These are phyloP conservation scores for Tipula unca DNA, from an alignment of 2,888 invertebrate species.

Conservation along the genomic window DNA sequence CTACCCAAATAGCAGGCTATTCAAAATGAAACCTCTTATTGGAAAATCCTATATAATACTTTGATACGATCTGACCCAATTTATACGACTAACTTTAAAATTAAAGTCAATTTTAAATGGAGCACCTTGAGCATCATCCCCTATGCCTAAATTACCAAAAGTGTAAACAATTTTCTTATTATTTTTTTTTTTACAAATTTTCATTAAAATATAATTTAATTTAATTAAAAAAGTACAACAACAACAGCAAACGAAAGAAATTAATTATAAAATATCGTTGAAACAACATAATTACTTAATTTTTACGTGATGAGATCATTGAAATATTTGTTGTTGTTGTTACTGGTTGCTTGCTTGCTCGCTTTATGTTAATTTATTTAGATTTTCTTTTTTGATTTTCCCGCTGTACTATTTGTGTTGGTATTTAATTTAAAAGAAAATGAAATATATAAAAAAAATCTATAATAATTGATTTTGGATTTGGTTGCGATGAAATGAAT, in stretches of 20 bases:
- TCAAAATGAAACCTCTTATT: no score
- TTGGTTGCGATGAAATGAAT: background rate
- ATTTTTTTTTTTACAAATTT: background rate
- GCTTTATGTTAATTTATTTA: background rate
- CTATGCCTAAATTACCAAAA: no score
- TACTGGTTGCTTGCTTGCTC: background rate
- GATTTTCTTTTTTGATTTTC: background rate
- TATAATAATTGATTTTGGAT: background rate
- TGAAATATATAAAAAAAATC: background rate
- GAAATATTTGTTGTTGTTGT: background rate
- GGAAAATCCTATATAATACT: no score
- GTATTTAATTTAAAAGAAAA: background rate
- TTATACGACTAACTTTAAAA: no score
- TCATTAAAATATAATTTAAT: background rate
- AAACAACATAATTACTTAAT: constrained; percentile 8
- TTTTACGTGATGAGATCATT: background rate
- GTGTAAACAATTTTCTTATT: background rate
- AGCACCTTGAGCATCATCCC: no score
- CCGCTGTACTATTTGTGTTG: background rate
- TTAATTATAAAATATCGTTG: background rate
- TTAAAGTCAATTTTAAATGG: no score
- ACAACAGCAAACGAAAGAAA: background rate
- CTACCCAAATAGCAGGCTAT: no score
- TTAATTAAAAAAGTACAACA: background rate
- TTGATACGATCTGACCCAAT: no score